phyloP scores from a whole-genome alignment of 1,140 invertebrate species.

The Oscheius sp. region DNA sequence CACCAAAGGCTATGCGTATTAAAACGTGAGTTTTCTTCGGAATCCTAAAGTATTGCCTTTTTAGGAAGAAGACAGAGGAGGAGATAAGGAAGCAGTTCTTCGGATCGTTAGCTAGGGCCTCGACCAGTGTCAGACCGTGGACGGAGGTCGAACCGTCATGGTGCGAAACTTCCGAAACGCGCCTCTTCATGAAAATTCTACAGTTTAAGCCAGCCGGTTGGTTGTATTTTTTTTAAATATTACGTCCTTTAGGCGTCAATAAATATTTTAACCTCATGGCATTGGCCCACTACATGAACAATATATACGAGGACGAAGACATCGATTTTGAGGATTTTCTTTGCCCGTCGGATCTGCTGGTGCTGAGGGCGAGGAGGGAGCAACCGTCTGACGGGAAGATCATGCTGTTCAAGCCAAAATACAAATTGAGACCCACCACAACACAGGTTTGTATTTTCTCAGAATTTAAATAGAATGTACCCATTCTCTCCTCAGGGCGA shows the following conservation, averaged over 20 bases:
- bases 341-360: not conserved
- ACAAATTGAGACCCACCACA: constrained; percentile 1
- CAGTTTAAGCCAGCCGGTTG: constrained; percentile 17
- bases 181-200: not conserved
- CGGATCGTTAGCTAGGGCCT: not conserved
- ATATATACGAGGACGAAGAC: constrained; percentile 14
- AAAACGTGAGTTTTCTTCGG: no score
- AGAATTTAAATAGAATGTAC: no score
- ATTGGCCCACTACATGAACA: not conserved
- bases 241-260: constrained; percentile 19
- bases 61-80: constrained; percentile 8
- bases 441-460: not conserved
- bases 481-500: no score
- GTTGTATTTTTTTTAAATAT: not conserved
- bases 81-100: constrained; percentile 19
- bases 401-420: not conserved
- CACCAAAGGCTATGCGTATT: no score
- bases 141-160: constrained; percentile 4
- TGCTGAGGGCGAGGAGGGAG: not conserved
- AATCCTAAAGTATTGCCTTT: no score
- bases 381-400: not conserved
- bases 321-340: constrained; percentile 10
- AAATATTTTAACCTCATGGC: not conserved
- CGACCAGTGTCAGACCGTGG: not conserved
- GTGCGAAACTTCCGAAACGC: constrained; percentile 2